Conservation (phyloP, 1,140 invertebrate genomes). For the Drosophila bipectinata region DNA sequence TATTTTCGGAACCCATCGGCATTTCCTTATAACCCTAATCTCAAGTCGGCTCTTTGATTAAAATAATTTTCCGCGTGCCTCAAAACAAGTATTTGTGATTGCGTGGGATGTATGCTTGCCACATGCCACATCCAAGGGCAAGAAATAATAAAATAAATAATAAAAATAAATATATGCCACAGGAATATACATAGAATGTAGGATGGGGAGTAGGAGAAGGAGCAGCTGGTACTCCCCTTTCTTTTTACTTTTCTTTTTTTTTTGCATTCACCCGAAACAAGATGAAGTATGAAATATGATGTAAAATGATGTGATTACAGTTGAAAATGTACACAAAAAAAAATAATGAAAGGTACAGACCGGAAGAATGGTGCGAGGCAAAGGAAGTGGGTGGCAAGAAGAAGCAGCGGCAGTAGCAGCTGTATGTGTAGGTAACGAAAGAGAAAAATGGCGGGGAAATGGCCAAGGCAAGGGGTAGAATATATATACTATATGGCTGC, state of each 20-base stretch:
- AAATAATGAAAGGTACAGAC: constrained; percentile 41
- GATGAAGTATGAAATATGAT: constrained; percentile 79
- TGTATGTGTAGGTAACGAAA: constrained; percentile 26
- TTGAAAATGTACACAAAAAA: constrained; percentile 66
- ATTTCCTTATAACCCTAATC: constrained; percentile 18
- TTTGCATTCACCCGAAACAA: constrained; percentile 48
- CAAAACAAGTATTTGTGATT: constrained; percentile 15
- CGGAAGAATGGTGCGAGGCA: not conserved
- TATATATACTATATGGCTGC: constrained; percentile 23
- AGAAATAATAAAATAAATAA: constrained; percentile 41
- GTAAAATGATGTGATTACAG: constrained; percentile 81
- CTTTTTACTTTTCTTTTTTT: constrained; percentile 23
- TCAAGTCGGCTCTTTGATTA: constrained; percentile 36
- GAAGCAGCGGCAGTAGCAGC: constrained; percentile 25
- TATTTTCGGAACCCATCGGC: constrained; percentile 4
- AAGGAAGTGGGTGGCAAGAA: constrained; percentile 35
- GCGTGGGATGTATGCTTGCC: not conserved
- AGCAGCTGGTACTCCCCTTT: constrained; percentile 20
- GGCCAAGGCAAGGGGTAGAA: constrained; percentile 1
- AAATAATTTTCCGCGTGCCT: constrained; percentile 63
- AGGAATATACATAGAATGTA: constrained; percentile 14
- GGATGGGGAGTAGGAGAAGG: not conserved
- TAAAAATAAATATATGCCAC: constrained; percentile 22
- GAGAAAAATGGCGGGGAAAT: constrained; percentile 39
- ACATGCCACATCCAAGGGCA: constrained; percentile 3